Base-by-base conservation (phyloP, 2,113 vertebrate species). In the Camelus bactrianus region DNA sequence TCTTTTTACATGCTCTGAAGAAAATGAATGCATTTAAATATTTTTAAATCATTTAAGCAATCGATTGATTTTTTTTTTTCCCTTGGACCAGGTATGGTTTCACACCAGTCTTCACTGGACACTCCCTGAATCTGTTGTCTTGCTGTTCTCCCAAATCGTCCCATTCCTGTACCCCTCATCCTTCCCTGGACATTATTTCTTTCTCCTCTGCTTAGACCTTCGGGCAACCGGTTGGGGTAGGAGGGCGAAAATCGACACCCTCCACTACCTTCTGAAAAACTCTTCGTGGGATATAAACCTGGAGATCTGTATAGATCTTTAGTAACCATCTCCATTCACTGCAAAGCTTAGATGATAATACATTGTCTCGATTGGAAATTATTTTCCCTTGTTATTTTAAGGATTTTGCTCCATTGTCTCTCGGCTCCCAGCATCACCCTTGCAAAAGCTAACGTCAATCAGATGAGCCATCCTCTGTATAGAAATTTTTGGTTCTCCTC, bases 141-240 rank as follows among this genome's bases (percentile, higher is more conserved):
- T 82, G 6, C 12, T 30, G 2, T 16, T 82, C 20, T 46, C 67
- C 15, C 14, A 9, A 20, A 17, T 22, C 13, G 42, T 72, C 22
- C 6, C 1, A 1, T n/a, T 16, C 24, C 14, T 16, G 2, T 3
- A 28, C 35, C 8, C 17, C 0, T 2, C 6, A 12, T 46, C 28
- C 17, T 54, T 46, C 56, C 1, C 11, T 54, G 26, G 11, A 16
- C 35, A n/a, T 6, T 8, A 35, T 24, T n/a, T 35, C 20, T 60
- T 69, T 32, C 14, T 75, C 16, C 28, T 72, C 8, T 60, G n/a
- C 30, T 56, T 58, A 73, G 2, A 58, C 20, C 10, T 19, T 38
- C 13, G 14, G 52, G 35, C 12, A 10, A 42, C 38, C 4, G 38
- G 8, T 38, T 20, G 52, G 0, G 3, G 19, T 32, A 8, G 5